A percentile compares a stretch with the other conserved stretches of the same genome.
Evolutionary conservation across 1,140 invertebrate genomes (phyloP).

Genomic region (Oncopodura yosiiana): DNA sequence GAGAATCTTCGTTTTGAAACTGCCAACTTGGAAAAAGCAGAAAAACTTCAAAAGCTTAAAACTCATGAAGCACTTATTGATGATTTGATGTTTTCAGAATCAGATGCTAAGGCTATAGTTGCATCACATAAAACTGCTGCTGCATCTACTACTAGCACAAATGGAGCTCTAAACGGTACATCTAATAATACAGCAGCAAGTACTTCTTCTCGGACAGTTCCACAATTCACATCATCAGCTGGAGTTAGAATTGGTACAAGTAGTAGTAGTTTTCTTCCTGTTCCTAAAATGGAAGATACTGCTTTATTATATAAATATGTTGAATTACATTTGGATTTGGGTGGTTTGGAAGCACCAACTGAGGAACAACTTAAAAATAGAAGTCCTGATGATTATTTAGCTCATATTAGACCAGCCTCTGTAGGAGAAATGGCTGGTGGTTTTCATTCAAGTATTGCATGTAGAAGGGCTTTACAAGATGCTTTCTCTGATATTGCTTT

Average conservation of each 20-base stretch:
- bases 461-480: conserved; percentile 79
- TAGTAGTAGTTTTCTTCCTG: conserved; percentile 54
- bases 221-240: conserved; percentile 70
- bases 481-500: conserved; percentile 48
- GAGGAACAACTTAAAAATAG: conserved; percentile 47
- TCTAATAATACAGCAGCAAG: too few relatives aligned
- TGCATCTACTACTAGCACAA: background rate
- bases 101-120: conserved; percentile 76
- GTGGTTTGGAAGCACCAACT: conserved; percentile 63
- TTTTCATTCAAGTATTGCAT: conserved; percentile 68
- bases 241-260: conserved; percentile 53
- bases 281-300: conserved; percentile 64
- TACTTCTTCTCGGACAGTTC: conserved; percentile 37
- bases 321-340: conserved; percentile 44
- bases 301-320: conserved; percentile 56
- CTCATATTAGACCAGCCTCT: conserved; percentile 61
- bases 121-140: conserved; percentile 55
- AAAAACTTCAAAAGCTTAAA: conserved; percentile 69
- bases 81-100: conserved; percentile 85
- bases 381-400: conserved; percentile 68
- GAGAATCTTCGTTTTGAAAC: conserved; percentile 54
- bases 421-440: conserved; percentile 75
- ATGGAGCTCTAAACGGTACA: background rate
- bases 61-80: conserved; percentile 85
- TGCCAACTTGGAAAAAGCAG: conserved; percentile 55